Evolutionary conservation across 2,113 vertebrate species (phyloP).

Genomic region (Spea bombifrons): DNA sequence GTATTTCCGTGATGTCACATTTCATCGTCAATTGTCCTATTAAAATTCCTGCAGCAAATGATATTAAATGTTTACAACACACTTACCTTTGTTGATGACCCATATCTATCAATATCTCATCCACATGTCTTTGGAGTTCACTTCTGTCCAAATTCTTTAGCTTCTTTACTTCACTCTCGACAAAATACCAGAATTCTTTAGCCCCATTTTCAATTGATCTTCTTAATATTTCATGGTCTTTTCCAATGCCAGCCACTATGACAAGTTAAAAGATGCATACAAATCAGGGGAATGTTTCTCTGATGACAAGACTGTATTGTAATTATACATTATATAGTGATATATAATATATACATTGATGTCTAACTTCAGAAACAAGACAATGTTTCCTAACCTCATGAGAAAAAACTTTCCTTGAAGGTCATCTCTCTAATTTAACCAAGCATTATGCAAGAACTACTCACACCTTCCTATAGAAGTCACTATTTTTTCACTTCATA

Average conservation of each 20-base stretch:
- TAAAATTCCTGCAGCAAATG: background rate
- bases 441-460: too few species aligned
- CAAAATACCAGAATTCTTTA: slow-evolving; percentile 96
- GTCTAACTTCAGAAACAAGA: too few species aligned
- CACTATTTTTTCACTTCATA: too few species aligned
- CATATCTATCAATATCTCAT: slow-evolving; percentile 87
- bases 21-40: too few species aligned
- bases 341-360: too few species aligned
- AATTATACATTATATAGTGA: too few species aligned
- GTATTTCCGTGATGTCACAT: too few species aligned
- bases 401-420: too few species aligned
- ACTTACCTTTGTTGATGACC: slow-evolving; percentile 92
- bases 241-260: slow-evolving; percentile 73
- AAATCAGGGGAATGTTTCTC: background rate
- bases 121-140: slow-evolving; percentile 80
- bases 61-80: background rate
- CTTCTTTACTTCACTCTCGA: slow-evolving; percentile 93
- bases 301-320: too few species aligned
- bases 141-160: slow-evolving; percentile 77
- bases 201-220: slow-evolving; percentile 91
- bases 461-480: too few species aligned
- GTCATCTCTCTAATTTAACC: too few species aligned
- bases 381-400: too few species aligned
- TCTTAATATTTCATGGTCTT: slow-evolving; percentile 88
- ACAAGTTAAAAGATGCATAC: background rate